Conservation (phyloP, 1,140 invertebrate species). For the Zophobas morio region DNA sequence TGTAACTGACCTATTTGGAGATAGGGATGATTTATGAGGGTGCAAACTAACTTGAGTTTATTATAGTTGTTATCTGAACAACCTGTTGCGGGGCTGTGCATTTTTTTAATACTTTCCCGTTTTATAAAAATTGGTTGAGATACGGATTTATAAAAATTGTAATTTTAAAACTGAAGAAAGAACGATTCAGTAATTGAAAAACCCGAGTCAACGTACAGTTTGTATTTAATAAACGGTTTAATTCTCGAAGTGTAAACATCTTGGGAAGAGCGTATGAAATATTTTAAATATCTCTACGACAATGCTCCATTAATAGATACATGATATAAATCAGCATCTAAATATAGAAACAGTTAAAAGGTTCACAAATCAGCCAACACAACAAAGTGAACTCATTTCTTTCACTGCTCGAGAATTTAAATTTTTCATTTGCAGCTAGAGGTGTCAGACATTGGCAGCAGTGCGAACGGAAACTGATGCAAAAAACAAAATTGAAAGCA, state of each 20-base stretch:
- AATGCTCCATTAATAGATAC: constrained; percentile 17
- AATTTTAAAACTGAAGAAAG: neutral
- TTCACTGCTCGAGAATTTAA: neutral
- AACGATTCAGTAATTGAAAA: too few species aligned
- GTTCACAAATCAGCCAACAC: constrained; percentile 10
- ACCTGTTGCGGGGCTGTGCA: constrained; percentile 19
- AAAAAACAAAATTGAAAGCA: neutral
- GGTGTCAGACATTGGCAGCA: too few species aligned
- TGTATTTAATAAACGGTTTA: too few species aligned
- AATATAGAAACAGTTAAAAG: constrained; percentile 18
- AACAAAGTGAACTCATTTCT: neutral
- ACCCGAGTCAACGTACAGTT: too few species aligned
- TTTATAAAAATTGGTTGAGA: too few species aligned
- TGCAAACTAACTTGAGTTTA: constrained; percentile 24
- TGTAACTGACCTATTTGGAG: constrained; percentile 44
- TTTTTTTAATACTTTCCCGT: constrained; percentile 1
- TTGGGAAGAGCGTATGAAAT: neutral
- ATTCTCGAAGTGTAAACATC: neutral
- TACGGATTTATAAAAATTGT: neutral
- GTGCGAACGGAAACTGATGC: neutral
- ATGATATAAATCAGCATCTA: neutral
- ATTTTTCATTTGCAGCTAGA: neutral
- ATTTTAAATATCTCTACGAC: constrained; percentile 15
- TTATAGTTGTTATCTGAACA: constrained; percentile 33
- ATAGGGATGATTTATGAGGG: constrained; percentile 39